A percentile compares a stretch with the other conserved stretches of the same genome.
Conservation (phyloP, 2,888 invertebrate species). For the Orthosia incerta region DNA sequence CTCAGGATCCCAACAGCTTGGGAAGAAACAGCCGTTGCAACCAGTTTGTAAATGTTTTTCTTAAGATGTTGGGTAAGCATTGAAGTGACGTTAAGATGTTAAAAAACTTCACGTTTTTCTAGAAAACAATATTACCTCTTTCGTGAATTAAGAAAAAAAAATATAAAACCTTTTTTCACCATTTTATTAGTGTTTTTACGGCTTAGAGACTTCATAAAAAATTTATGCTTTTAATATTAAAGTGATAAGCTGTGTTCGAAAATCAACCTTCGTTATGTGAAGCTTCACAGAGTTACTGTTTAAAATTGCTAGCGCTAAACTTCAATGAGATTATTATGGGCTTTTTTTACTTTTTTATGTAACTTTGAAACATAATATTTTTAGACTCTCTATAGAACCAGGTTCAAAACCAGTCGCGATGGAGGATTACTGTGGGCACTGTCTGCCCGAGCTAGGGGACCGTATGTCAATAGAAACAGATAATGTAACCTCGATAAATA, state of each 20-base stretch:
- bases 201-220: constrained; percentile 2
- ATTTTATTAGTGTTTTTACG: constrained; percentile 5
- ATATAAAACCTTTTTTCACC: background rate
- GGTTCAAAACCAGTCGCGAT: no score
- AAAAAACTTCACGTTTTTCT: constrained; percentile 17
- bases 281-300: constrained; percentile 10
- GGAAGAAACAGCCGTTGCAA: constrained; percentile 44
- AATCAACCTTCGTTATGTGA: constrained; percentile 1
- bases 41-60: constrained; percentile 31
- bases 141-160: background rate
- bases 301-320: background rate
- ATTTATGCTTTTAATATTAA: constrained; percentile 11
- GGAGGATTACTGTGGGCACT: no score
- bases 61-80: constrained; percentile 17
- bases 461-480: background rate
- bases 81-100: constrained; percentile 19
- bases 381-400: background rate
- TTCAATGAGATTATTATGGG: constrained; percentile 4
- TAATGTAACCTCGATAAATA: background rate
- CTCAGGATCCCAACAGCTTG: constrained; percentile 32
- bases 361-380: background rate
- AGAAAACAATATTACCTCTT: constrained; percentile 2
- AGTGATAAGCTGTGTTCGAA: constrained; percentile 2
- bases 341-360: constrained; percentile 11
- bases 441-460: no score